A percentile compares a stretch with the other conserved stretches of the same genome.
Evolutionary conservation across 2,888 invertebrate genomes (phyloP).

Genomic region (Thereva nobilitata): DNA sequence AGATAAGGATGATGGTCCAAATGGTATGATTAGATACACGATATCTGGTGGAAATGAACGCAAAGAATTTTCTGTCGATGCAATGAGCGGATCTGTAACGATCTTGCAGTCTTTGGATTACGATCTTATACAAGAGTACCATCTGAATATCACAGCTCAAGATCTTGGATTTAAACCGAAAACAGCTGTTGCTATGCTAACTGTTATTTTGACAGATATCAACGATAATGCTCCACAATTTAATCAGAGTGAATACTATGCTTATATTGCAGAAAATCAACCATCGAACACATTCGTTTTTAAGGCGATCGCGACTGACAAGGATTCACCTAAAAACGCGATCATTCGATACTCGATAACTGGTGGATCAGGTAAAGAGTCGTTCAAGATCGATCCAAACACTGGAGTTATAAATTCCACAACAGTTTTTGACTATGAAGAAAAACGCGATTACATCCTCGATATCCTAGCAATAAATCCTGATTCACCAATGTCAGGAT

Average conservation of each 20-base stretch:
- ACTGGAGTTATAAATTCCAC: constrained; percentile 78
- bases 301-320: constrained; percentile 76
- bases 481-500: constrained; percentile 77
- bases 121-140: constrained; percentile 82
- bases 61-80: constrained; percentile 78
- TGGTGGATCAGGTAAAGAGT: constrained; percentile 73
- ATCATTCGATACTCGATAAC: constrained; percentile 81
- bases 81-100: constrained; percentile 76
- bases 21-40: constrained; percentile 83
- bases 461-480: constrained; percentile 86
- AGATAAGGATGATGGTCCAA: constrained; percentile 85
- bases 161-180: constrained; percentile 83
- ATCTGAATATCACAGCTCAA: constrained; percentile 82
- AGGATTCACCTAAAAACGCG: constrained; percentile 86
- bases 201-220: constrained; percentile 86
- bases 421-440: constrained; percentile 85
- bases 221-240: constrained; percentile 92
- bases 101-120: constrained; percentile 83
- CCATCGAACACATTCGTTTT: constrained; percentile 75
- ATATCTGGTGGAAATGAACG: constrained; percentile 83
- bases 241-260: constrained; percentile 75
- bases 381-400: constrained; percentile 76
- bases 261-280: constrained; percentile 82
- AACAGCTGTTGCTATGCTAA: constrained; percentile 77
- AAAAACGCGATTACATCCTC: constrained; percentile 72